Conservation (phyloP, 1,140 invertebrate species). For the Zaprionus ornatus region DNA sequence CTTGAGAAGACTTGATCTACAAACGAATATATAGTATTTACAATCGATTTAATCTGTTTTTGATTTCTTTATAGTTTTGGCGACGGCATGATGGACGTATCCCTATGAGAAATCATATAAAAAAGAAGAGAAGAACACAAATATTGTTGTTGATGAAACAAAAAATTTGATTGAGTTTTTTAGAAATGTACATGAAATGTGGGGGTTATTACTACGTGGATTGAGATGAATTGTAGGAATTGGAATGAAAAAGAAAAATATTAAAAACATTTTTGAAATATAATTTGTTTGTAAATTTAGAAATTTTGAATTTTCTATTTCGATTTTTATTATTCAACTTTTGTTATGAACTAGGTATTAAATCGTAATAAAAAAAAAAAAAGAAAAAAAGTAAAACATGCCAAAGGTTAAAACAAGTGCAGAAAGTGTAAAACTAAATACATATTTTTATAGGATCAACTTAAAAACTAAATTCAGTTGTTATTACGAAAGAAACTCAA, state of each 20-base stretch:
- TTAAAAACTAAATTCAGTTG: constrained; percentile 16
- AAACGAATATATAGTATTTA: constrained; percentile 65
- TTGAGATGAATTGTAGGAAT: constrained; percentile 27
- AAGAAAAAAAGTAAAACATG: constrained; percentile 47
- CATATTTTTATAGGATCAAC: constrained; percentile 14
- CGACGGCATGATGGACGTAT: constrained; percentile 78
- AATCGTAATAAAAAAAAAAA: constrained; percentile 28
- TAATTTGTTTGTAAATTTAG: constrained; percentile 13
- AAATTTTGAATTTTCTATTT: constrained; percentile 67
- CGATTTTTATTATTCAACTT: constrained; percentile 64
- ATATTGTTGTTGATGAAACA: constrained; percentile 61
- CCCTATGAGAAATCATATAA: constrained; percentile 77
- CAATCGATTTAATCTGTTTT: constrained; percentile 52
- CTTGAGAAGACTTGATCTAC: constrained; percentile 44
- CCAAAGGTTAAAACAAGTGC: constrained; percentile 33
- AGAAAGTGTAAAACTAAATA: constrained; percentile 33
- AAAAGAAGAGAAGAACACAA: constrained; percentile 73
- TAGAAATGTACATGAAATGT: constrained; percentile 39
- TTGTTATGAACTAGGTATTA: constrained; percentile 46
- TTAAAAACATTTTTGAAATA: constrained; percentile 21
- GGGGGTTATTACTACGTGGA: background rate
- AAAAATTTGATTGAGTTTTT: constrained; percentile 46
- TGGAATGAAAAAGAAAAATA: constrained; percentile 30
- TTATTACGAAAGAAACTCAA: constrained; percentile 20
- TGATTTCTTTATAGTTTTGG: constrained; percentile 68